Evolutionary conservation across 2,113 vertebrate genomes (phyloP).

Genomic region (Amphiprion ocellaris): DNA sequence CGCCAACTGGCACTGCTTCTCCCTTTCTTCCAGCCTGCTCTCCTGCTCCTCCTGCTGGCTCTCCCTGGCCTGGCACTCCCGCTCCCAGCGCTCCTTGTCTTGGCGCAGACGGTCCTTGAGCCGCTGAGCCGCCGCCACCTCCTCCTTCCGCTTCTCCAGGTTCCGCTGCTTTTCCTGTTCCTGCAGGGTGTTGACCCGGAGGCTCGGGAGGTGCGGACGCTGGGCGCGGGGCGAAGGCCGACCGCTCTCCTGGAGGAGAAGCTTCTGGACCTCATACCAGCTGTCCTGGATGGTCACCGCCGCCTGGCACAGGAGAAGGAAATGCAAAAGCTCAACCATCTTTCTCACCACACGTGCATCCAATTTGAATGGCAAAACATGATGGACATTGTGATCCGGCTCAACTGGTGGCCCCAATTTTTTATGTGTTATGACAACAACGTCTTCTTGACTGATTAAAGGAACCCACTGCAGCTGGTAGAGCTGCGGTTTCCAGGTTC

Average conservation of each 20-base stretch:
- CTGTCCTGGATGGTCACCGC: slow-evolving; percentile 93
- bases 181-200: slow-evolving; percentile 87
- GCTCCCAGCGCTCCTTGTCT: slow-evolving; percentile 91
- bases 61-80: slow-evolving; percentile 84
- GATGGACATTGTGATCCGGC: slow-evolving; percentile 10
- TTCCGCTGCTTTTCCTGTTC: slow-evolving; percentile 96
- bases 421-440: background rate
- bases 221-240: slow-evolving; percentile 64
- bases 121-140: slow-evolving; percentile 86
- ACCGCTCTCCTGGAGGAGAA: slow-evolving; percentile 86
- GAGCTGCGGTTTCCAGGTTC: slow-evolving; percentile 1
- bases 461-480: background rate
- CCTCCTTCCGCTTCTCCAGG: slow-evolving; percentile 93
- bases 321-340: slow-evolving; percentile 19
- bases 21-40: slow-evolving; percentile 78
- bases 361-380: slow-evolving; percentile 63
- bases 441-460: background rate
- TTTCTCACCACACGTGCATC: slow-evolving; percentile 5
- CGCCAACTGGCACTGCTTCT: slow-evolving; percentile 84
- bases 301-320: slow-evolving; percentile 82
- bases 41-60: slow-evolving; percentile 84
- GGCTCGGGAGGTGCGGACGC: slow-evolving; percentile 58
- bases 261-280: slow-evolving; percentile 88
- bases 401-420: background rate
- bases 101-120: slow-evolving; percentile 88